Evolutionary conservation across 2,113 vertebrate genomes (phyloP), one percentile per base, ranked within the genome.

Genomic region (Oncorhynchus clarkii): DNA sequence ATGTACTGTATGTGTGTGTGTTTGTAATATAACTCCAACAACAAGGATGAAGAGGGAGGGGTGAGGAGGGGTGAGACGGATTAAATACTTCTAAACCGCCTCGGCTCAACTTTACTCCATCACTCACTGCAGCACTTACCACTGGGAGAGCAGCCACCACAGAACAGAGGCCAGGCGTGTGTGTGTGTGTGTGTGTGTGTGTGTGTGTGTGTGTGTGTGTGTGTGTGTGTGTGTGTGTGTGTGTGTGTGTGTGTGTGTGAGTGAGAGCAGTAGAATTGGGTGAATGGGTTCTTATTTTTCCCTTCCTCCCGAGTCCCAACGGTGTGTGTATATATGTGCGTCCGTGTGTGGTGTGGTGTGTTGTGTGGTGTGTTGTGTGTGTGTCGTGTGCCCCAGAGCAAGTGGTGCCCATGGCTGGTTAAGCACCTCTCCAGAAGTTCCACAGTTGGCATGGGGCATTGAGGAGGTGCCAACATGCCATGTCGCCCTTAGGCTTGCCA

Each of bases 381-480:
- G 65, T 48, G 45, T 45, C 39, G 65, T 74, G 65, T 29, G 65
- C 65, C 27, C 65, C 24, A 14, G 39, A 45, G 39, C 51, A 51
- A 57, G 69, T 49, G 1, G 31, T 57, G 54, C 73, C 29, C 16
- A 24, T 73, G 45, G 51, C 81, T 74, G 26, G 31, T 78, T 74
- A 77, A 77, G 29, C 29, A 49, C 60, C 59, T 60, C 20, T 49
- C 48, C 66, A n/a, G 31, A 18, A 69, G 67, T n/a, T 49, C 57
- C 27, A 14, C 13, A 68, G 45, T 18, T 72, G 51, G 78, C 73
- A 65, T 51, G 20, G 27, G 34, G 51, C 68, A 70, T 18, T 62
- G 11, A 80, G 69, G 60, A 66, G 31, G 60, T 29, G 62, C 45
- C 67, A 79, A 71, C 20, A 51, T 60, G 49, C 70, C 74, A 67